Evolutionary conservation across 2,888 invertebrate genomes (phyloP).

Genomic region (Leptinotarsa peninsularis): DNA sequence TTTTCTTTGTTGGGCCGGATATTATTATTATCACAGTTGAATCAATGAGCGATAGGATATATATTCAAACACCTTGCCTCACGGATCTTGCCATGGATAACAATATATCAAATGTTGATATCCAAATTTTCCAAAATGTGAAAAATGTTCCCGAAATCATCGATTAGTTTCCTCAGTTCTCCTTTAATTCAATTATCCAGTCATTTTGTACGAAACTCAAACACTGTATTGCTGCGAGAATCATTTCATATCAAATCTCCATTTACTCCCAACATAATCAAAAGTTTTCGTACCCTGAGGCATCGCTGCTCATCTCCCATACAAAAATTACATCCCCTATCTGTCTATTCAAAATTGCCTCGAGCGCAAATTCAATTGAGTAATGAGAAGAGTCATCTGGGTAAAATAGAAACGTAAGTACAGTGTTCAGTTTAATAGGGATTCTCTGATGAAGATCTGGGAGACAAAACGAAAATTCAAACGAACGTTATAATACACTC

Average conservation of each 20-base stretch:
- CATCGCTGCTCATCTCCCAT: conserved; percentile 12
- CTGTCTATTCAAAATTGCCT: conserved; percentile 16
- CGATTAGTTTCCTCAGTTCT: background rate
- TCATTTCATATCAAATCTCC: background rate
- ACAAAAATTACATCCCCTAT: conserved; percentile 18
- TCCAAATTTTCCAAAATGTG: too few relatives aligned
- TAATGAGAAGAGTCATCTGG: conserved; percentile 20
- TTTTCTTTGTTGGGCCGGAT: too few relatives aligned
- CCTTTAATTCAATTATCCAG: background rate
- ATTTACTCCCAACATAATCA: conserved; percentile 9
- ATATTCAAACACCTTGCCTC: too few relatives aligned
- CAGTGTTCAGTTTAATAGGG: conserved; percentile 5
- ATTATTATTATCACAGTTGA: too few relatives aligned
- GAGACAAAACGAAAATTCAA: conserved; percentile 13
- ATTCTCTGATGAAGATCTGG: conserved; percentile 9
- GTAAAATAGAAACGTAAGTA: conserved; percentile 14
- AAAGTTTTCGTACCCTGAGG: conserved; percentile 7
- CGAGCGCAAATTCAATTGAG: conserved; percentile 15
- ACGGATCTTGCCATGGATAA: too few relatives aligned
- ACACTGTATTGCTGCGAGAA: background rate
- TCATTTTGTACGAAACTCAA: background rate
- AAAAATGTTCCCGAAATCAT: too few relatives aligned
- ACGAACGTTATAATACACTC: conserved; percentile 3
- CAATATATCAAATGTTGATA: too few relatives aligned
- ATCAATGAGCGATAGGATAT: too few relatives aligned